Evolutionary conservation across 23 tunicate genomes (phyloP), one percentile per base, ranked within the genome.

Genomic region (Diplosoma virens): DNA sequence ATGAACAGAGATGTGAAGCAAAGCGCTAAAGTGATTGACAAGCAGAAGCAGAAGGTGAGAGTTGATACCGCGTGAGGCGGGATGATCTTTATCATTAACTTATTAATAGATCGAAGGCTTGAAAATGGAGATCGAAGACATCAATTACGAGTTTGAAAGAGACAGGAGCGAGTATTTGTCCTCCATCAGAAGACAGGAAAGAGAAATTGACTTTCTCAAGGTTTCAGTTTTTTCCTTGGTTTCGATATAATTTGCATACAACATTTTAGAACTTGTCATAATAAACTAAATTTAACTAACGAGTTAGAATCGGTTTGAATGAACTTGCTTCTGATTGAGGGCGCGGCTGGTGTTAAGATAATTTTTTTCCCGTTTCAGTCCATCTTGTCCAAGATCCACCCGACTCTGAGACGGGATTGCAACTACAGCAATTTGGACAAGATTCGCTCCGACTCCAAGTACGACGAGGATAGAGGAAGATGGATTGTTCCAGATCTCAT

Each of bases 51-150:
- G 29, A 50, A 81, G 84, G 97, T 92, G 67, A 37, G 59, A 11
- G 9, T 7, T 25, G 5, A n/a, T n/a, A n/a, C n/a, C n/a, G n/a
- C n/a, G 50, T 41, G 63, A 22, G 4, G 63, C 6, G 6, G 63
- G 21, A 6, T 56, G 63, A 56, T 14, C 6, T 11, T 16, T 22
- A 11, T 20, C 24, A 11, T 56, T 56, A 25, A 11, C 20, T 16
- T 11, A 76, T 0, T 30, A 18, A 11, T 53, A 92, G 97, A 31
- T 77, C 24, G 90, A 85, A 55, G 81, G 94, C 70, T 77, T 86
- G 32, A 89, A 84, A 58, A 95, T 91, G 90, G 99, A 95, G 48
- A 81, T 95, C 1, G 95, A 84, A 72, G 99, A 95, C 63, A 67
- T 95, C 28, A 95, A 77, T 75, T 84, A 84, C 56, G 99, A 95